These are phyloP conservation scores for Delia radicum DNA, from an alignment of 1,140 invertebrate genomes.

Conservation along the genomic window DNA sequence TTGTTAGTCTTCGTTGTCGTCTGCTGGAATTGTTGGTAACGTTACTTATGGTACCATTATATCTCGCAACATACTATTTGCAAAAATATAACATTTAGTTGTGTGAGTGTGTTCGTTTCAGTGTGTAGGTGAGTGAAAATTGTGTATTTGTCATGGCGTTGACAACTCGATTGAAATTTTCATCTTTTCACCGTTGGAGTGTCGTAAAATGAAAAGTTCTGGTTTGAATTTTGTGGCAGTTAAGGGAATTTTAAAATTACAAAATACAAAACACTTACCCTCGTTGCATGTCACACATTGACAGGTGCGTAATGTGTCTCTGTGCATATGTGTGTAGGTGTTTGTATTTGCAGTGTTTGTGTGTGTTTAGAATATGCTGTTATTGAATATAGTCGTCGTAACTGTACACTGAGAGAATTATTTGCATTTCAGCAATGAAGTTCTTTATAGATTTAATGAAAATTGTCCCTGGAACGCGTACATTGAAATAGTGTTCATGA, in stretches of 20 bases:
- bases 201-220: conserved; percentile 23
- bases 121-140: neutral
- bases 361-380: too few species aligned
- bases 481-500: too few species aligned
- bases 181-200: conserved; percentile 4
- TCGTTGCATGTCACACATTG: conserved; percentile 21
- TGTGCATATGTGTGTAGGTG: too few species aligned
- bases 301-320: conserved; percentile 13
- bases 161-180: conserved; percentile 17
- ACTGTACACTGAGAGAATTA: neutral
- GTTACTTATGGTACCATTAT: conserved; percentile 18
- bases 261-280: conserved; percentile 8
- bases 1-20: conserved; percentile 5
- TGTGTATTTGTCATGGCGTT: conserved; percentile 17
- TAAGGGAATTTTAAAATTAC: conserved; percentile 19
- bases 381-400: neutral
- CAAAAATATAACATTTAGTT: too few species aligned
- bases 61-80: neutral
- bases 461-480: too few species aligned
- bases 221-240: conserved; percentile 21
- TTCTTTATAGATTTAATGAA: neutral
- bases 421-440: neutral
- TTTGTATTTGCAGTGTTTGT: too few species aligned
- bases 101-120: neutral
- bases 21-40: conserved; percentile 20